Evolutionary conservation across 2,797 vertebrate genomes (phyloP).

Genomic region (Bovichtus diacanthus): DNA sequence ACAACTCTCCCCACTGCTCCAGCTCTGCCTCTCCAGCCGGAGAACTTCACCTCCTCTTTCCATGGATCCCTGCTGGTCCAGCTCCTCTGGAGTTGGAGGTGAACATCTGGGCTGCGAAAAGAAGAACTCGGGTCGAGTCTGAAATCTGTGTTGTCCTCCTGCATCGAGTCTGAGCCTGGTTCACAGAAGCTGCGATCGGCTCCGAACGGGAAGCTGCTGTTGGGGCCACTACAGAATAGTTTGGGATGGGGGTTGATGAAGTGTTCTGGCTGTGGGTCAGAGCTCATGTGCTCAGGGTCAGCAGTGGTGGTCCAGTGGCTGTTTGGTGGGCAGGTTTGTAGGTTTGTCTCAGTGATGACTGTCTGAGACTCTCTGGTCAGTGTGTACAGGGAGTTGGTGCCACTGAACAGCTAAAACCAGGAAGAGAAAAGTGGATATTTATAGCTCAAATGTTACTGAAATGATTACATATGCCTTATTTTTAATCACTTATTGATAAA

Average conservation of each 20-base stretch:
- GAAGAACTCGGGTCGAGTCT: slow-evolving; percentile 38
- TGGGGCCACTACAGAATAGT: neutral
- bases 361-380: slow-evolving; percentile 54
- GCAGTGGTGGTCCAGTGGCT: slow-evolving; percentile 11
- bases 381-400: slow-evolving; percentile 84
- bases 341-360: slow-evolving; percentile 38
- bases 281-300: neutral
- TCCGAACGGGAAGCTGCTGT: slow-evolving; percentile 38
- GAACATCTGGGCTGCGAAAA: slow-evolving; percentile 17
- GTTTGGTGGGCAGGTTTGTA: neutral
- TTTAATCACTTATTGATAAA: neutral
- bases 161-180: neutral
- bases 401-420: slow-evolving; percentile 89
- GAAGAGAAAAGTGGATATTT: neutral
- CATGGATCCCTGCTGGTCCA: slow-evolving; percentile 39
- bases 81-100: slow-evolving; percentile 24
- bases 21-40: slow-evolving; percentile 37
- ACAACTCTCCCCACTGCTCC: slow-evolving; percentile 56
- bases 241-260: slow-evolving; percentile 12
- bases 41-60: slow-evolving; percentile 36
- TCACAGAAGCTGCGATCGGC: slow-evolving; percentile 18
- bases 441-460: neutral
- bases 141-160: slow-evolving; percentile 23
- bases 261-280: neutral
- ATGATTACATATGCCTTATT: neutral